Percentiles rank a stretch among this genome's conserved stretches.
Conservation (phyloP, 2,888 invertebrate genomes). For the Drosophila lutescens region DNA sequence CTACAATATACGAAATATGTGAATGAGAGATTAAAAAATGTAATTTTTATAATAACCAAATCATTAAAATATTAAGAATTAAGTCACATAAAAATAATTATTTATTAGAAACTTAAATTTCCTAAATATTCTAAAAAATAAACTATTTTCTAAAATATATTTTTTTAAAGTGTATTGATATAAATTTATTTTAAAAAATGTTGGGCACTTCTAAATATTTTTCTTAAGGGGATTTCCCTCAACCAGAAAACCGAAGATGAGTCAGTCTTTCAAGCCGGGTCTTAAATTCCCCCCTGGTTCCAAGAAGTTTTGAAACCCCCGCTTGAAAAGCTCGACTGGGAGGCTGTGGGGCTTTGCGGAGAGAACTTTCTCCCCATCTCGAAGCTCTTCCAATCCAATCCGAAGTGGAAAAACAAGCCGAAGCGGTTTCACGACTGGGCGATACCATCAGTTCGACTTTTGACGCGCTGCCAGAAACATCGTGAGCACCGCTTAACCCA, state of each 20-base stretch:
- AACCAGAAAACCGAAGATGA: not conserved
- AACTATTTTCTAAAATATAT: too few species aligned
- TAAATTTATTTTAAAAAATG: too few species aligned
- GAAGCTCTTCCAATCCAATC: slow-evolving; percentile 56
- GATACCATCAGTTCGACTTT: slow-evolving; percentile 70
- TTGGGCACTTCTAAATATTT: too few species aligned
- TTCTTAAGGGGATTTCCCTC: not conserved
- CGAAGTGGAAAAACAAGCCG: slow-evolving; percentile 27
- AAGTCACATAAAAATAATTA: too few species aligned
- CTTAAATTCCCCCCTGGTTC: not conserved
- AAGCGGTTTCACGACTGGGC: slow-evolving; percentile 16
- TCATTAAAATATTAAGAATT: too few species aligned
- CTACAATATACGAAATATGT: too few species aligned
- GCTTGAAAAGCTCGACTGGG: slow-evolving; percentile 9
- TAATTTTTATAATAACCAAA: too few species aligned
- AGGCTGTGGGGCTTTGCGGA: slow-evolving; percentile 22
- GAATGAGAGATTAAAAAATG: too few species aligned
- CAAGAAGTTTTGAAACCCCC: not conserved
- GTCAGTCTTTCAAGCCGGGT: not conserved
- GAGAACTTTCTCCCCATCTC: slow-evolving; percentile 18
- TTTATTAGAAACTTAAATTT: too few species aligned
- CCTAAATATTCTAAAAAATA: too few species aligned
- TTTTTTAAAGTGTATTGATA: too few species aligned
- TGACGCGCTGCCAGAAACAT: slow-evolving; percentile 74
- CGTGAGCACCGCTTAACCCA: slow-evolving; percentile 58